A percentile compares a stretch with the other conserved stretches of the same genome.
Conservation (phyloP, 2,888 invertebrate species). For the Acanthosoma haemorrhoidale region DNA sequence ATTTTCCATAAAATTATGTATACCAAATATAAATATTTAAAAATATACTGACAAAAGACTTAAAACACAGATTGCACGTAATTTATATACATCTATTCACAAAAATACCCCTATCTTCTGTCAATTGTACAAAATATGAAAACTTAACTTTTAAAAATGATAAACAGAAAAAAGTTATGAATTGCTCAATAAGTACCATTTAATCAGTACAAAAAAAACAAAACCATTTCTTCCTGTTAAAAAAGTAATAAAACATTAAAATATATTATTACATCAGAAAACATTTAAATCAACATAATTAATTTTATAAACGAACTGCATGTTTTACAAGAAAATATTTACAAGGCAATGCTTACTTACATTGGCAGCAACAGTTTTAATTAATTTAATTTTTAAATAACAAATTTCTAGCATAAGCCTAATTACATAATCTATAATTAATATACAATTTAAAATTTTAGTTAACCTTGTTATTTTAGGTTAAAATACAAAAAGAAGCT, state of each 20-base stretch:
- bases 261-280: not conserved
- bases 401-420: slow-evolving; percentile 4
- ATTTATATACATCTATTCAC: slow-evolving; percentile 25
- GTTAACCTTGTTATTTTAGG: not conserved
- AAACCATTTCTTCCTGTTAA: not conserved
- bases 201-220: not conserved
- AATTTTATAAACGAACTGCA: not conserved
- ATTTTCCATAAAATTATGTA: slow-evolving; percentile 3
- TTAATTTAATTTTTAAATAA: not conserved
- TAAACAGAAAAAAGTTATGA: not conserved
- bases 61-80: slow-evolving; percentile 15
- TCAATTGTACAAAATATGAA: slow-evolving; percentile 5
- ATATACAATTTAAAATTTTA: not conserved
- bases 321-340: slow-evolving; percentile 4
- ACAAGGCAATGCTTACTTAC: not conserved
- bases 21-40: slow-evolving; percentile 23
- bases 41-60: not conserved
- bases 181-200: not conserved
- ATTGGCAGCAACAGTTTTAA: slow-evolving; percentile 1
- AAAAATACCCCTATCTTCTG: slow-evolving; percentile 18
- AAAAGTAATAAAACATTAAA: not conserved
- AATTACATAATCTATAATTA: not conserved
- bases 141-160: slow-evolving; percentile 2
- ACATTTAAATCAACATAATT: slow-evolving; percentile 1
- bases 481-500: not conserved